A percentile compares a stretch with the other conserved stretches of the same genome.
Conservation (phyloP, 1,140 invertebrate species). For the Diabrotica virgifera region DNA sequence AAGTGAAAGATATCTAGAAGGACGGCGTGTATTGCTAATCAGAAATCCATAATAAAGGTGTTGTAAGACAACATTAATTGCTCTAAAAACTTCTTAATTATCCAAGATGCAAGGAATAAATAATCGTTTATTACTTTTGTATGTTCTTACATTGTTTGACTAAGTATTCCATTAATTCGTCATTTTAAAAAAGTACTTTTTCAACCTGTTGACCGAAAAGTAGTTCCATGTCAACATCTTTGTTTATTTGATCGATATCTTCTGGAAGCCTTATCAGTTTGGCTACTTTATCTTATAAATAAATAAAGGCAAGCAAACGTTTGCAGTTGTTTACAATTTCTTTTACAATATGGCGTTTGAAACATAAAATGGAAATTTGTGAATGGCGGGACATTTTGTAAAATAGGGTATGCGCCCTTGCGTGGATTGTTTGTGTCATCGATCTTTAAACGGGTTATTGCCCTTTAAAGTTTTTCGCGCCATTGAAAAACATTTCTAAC, state of each 20-base stretch:
- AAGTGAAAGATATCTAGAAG: constrained; percentile 1
- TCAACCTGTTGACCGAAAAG: neutral
- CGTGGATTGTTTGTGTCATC: neutral
- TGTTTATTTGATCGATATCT: neutral
- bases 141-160: too few species aligned
- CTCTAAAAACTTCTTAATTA: too few species aligned
- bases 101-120: too few species aligned
- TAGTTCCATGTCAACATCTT: neutral
- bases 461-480: constrained; percentile 9
- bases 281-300: constrained; percentile 3
- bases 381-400: neutral
- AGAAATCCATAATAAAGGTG: neutral
- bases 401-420: constrained; percentile 5
- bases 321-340: neutral
- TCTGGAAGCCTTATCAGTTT: neutral
- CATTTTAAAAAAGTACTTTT: neutral
- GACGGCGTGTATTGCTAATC: neutral
- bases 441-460: constrained; percentile 10
- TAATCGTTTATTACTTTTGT: too few species aligned
- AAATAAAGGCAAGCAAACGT: neutral
- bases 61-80: too few species aligned
- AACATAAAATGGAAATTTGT: neutral
- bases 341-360: neutral
- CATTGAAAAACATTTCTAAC: neutral
- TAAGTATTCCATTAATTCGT: neutral